phyloP scores from a whole-genome alignment of 1,140 invertebrate species.

The Popillia japonica region DNA sequence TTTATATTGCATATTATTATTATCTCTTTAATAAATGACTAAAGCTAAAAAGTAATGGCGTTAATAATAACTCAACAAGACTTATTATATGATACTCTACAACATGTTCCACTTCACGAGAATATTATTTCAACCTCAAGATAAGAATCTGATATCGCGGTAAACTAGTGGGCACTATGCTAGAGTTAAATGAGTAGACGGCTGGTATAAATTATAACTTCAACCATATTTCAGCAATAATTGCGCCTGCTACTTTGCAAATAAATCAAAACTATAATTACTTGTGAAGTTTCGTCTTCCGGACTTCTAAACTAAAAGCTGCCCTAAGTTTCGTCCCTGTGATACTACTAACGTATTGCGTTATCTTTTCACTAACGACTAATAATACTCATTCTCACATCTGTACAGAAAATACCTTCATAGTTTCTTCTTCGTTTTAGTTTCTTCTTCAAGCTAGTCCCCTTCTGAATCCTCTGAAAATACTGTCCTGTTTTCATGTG shows the following conservation, averaged over 20 bases:
- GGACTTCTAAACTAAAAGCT: not conserved
- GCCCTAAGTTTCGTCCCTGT: conserved; percentile 3
- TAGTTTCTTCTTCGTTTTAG: too few relatives aligned
- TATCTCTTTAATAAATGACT: too few relatives aligned
- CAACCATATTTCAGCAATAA: conserved; percentile 23
- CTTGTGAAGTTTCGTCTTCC: not conserved
- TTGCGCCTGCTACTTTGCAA: conserved; percentile 16
- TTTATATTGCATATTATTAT: too few relatives aligned
- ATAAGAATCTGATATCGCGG: not conserved
- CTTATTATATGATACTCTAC: too few relatives aligned
- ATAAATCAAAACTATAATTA: conserved; percentile 29
- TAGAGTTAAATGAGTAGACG: not conserved
- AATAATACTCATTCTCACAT: not conserved
- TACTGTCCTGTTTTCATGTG: too few relatives aligned
- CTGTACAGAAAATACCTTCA: not conserved
- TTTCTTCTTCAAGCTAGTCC: too few relatives aligned
- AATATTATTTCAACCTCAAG: not conserved
- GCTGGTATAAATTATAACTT: conserved; percentile 18
- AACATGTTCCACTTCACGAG: too few relatives aligned
- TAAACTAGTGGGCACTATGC: not conserved
- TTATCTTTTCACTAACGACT: not conserved
- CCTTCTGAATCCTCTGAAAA: too few relatives aligned
- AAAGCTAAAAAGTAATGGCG: too few relatives aligned
- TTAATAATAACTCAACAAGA: too few relatives aligned
- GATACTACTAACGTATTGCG: not conserved